Percentiles rank a stretch among this genome's conserved stretches.
phyloP scores from a whole-genome alignment of 1,140 invertebrate genomes.

The Drosophila busckii region DNA sequence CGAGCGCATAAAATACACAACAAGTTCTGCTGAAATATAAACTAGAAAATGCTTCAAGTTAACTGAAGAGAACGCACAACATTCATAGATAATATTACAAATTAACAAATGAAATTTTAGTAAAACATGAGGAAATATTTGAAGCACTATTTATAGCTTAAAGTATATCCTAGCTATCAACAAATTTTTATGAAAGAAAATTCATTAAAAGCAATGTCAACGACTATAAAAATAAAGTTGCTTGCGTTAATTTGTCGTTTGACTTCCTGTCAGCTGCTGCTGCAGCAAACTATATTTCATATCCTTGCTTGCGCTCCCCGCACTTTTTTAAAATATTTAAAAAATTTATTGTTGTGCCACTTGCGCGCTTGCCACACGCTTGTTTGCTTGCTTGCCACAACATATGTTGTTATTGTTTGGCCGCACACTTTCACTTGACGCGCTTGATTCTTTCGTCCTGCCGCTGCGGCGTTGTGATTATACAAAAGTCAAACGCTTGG shows the following conservation, averaged over 20 bases:
- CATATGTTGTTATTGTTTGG: conserved; percentile 27
- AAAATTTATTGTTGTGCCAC: neutral
- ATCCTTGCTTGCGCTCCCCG: neutral
- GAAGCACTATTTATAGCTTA: too few species aligned
- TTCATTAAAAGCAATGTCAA: conserved; percentile 52
- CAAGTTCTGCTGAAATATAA: too few species aligned
- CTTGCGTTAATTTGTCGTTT: conserved; percentile 70
- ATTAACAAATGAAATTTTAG: too few species aligned
- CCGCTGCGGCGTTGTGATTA: conserved; percentile 34
- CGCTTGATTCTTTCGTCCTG: conserved; percentile 23
- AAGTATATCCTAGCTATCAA: too few species aligned
- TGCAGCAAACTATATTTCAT: conserved; percentile 38
- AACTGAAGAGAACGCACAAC: too few species aligned
- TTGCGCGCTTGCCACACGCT: neutral
- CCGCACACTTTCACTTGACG: conserved; percentile 39
- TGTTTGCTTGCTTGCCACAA: conserved; percentile 7
- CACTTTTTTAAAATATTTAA: too few species aligned
- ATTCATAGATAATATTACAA: too few species aligned
- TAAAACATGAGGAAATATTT: too few species aligned
- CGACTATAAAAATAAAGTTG: conserved; percentile 56
- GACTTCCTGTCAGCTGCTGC: conserved; percentile 72
- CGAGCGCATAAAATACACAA: too few species aligned
- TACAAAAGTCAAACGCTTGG: conserved; percentile 19
- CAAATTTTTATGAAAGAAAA: conserved; percentile 40
- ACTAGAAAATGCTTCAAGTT: too few species aligned